Evolutionary conservation across 2,888 invertebrate species (phyloP), one percentile per base, ranked within the genome.

Genomic region (Epirrita christyi): DNA sequence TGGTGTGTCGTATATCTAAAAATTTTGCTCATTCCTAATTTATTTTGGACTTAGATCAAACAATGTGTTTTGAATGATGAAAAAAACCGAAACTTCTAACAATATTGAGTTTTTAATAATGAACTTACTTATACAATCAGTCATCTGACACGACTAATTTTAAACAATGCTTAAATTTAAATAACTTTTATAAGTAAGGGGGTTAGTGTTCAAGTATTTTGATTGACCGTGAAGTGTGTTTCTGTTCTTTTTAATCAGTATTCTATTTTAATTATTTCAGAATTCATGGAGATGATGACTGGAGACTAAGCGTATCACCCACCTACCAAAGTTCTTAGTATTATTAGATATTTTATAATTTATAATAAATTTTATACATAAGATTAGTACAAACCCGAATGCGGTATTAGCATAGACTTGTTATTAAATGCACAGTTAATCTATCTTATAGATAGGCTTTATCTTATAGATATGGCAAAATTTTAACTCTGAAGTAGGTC

Each of bases 251-350:
- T 40, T 21, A 49, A 29, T 28, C 36, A 5, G 2, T 32, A 32
- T 46, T 29, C 11, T 48, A 11, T 67, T 65, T 66, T 52, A 61
- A 72, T 83, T 73, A 70, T 93, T 93, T 54, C 93, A 97, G 97
- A 97, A 93, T 97, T 97, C 93, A 97, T 97, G 97, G 97, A 97
- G 92, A 97, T 97, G 97, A 97, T 97, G 97, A 97, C 97, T 80
- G 97, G 97, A 78, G 96, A 97, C 88, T 97, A 95, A 94, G 71
- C 61, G 60, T 63, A 63, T 55, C 55, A 59, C 64, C 61, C 61
- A 67, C 50, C 48, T 50, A 44, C 21, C 9, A 61, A 56, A 58
- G 59, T 64, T 65, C 72, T 71, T 80, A 77, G 75, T 77, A 81
- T 82, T 78, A 78, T 80, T 83, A 86, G 79, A 80, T 69, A 84